These are phyloP conservation scores for Brachionus calyciflorus DNA, from an alignment of 1,140 invertebrate genomes.

Conservation along the genomic window DNA sequence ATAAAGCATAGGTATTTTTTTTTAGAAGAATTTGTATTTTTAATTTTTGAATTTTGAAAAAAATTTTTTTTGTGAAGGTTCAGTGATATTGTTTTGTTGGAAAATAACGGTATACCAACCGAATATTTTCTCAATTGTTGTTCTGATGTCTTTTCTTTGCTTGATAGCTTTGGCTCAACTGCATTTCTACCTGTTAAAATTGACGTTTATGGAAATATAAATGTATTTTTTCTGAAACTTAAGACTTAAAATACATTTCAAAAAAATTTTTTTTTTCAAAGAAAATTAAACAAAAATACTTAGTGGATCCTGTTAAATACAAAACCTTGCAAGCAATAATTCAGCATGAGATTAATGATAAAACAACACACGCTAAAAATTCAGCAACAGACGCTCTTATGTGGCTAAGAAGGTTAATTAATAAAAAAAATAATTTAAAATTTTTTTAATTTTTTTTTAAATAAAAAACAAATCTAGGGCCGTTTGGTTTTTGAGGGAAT, in stretches of 20 bases:
- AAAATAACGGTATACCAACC: conserved; percentile 46
- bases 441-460: not conserved
- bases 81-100: conserved; percentile 13
- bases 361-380: not conserved
- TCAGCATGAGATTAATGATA: conserved; percentile 37
- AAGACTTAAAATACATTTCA: not conserved
- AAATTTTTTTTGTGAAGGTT: not conserved
- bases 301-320: not conserved
- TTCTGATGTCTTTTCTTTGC: conserved; percentile 41
- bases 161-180: conserved; percentile 47
- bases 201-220: conserved; percentile 48
- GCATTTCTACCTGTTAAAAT: conserved; percentile 48
- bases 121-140: conserved; percentile 46
- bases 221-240: not conserved
- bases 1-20: conserved; percentile 16
- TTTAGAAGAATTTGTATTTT: not conserved
- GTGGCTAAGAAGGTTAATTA: conserved; percentile 47
- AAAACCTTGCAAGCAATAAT: not conserved
- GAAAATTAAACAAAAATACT: conserved; percentile 46
- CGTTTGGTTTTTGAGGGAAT: conserved; percentile 46
- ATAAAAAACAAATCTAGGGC: conserved; percentile 12
- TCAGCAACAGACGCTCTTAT: conserved; percentile 48
- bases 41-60: not conserved
- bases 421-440: not conserved
- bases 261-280: not conserved